Base-by-base conservation (phyloP, 2,797 vertebrate genomes). In the Rhinoraja longicauda region DNA sequence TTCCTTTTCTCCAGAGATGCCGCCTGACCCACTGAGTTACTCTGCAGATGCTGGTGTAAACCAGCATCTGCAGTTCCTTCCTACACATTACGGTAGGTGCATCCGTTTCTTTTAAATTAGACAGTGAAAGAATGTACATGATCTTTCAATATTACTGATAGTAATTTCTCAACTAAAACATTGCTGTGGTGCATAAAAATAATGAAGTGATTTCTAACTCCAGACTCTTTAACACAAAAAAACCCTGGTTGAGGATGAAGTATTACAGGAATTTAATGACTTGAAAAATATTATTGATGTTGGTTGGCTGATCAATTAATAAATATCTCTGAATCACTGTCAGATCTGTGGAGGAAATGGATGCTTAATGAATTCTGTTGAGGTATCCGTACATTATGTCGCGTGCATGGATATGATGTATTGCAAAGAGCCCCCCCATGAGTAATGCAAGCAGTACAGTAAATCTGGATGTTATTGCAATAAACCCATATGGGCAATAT, bases 201-300 rank as follows among this genome's bases (percentile, higher is more conserved):
- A n/a, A 64, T 88, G 84, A 88, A 17, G 15, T 88, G n/a, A 88
- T 32, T 32, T 64, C 15, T 15, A 88, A 21, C 15, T 36, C 59
- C 15, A 5, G 26, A 1, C 1, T n/a, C 29, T 32, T 59, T 64
- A 32, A 90, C 75, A 93, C 64, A 10, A 79, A 90, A 93, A 73
- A 5, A 53, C 53, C 45, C 93, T 94, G 94, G 93, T 93, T 94
- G 93, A 93, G 93, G 93, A 93, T 93, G 93, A 90, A 6, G 26
- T 32, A 64, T 77, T 88, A 32, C 59, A 88, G n/a, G 2, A 19
- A 88, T 64, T 64, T 88, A 64, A 64, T 13, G 45, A 64, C 7
- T 62, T 64, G n/a, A 32, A 19, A 62, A 32, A 17, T 19, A 32
- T 86, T 32, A 64, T 88, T 64, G n/a, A 67, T 88, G 59, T 15